Evolutionary conservation across 2,888 invertebrate species (phyloP).

Genomic region (Cataglyphis rosenhaueri): DNA sequence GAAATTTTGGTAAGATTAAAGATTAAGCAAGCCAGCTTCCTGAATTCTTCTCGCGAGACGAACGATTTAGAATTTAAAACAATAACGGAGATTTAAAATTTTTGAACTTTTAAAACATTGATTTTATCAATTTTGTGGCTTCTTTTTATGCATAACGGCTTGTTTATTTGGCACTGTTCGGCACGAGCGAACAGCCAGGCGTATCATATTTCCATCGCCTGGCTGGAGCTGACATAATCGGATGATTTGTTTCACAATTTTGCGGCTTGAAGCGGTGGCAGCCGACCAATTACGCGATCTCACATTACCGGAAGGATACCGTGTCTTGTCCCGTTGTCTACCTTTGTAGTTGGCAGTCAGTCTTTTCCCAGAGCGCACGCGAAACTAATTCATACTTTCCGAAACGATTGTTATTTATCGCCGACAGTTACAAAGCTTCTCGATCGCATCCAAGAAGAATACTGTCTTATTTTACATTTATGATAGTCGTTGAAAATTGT

Average conservation of each 20-base stretch:
- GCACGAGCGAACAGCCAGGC: constrained; percentile 25
- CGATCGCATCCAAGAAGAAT: constrained; percentile 14
- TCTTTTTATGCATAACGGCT: background rate
- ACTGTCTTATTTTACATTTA: constrained; percentile 6
- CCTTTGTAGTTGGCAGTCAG: constrained; percentile 47
- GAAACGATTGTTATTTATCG: constrained; percentile 22
- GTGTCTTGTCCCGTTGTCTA: constrained; percentile 36
- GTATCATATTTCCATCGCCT: constrained; percentile 50
- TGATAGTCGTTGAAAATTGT: constrained; percentile 1
- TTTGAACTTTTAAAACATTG: background rate
- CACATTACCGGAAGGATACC: constrained; percentile 43
- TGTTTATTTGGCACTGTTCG: constrained; percentile 36
- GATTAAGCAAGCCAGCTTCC: background rate
- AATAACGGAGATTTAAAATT: background rate
- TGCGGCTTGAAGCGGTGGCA: constrained; percentile 39
- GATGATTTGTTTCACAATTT: constrained; percentile 50
- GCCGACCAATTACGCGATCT: constrained; percentile 47
- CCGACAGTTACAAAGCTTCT: background rate
- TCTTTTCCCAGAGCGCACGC: constrained; percentile 3
- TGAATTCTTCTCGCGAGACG: background rate
- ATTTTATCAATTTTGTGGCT: background rate
- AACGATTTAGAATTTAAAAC: background rate
- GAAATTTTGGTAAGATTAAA: background rate
- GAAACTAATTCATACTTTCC: constrained; percentile 24
- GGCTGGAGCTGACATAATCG: constrained; percentile 50